A percentile compares a stretch with the other conserved stretches of the same genome.
phyloP scores from a whole-genome alignment of 1,140 invertebrate genomes.

The Medauroidea extradentata region DNA sequence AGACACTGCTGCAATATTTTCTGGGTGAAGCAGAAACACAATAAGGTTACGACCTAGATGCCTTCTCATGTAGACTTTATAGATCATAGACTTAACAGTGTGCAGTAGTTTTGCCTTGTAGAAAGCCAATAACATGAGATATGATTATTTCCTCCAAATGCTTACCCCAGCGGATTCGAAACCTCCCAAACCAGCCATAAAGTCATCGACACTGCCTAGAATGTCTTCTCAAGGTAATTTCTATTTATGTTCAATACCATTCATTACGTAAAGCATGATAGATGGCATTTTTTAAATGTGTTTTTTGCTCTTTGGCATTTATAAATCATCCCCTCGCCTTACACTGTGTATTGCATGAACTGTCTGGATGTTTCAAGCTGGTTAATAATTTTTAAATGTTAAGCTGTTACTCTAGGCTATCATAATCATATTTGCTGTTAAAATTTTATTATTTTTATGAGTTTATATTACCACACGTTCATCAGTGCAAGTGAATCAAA shows the following conservation, averaged over 20 bases:
- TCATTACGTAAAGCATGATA: neutral
- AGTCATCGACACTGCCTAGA: conserved; percentile 87
- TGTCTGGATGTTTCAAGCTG: neutral
- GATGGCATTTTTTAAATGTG: conserved; percentile 2
- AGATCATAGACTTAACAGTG: no score
- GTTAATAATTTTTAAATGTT: neutral
- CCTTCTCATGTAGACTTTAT: no score
- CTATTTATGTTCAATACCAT: conserved; percentile 7
- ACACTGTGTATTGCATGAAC: no score
- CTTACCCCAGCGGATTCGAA: conserved; percentile 76
- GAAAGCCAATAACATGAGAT: no score
- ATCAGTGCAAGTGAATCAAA: no score
- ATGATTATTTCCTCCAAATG: conserved; percentile 31
- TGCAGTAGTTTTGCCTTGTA: no score
- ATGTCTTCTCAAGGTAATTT: conserved; percentile 86
- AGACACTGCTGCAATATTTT: no score
- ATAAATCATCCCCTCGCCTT: no score
- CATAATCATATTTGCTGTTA: neutral
- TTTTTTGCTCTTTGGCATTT: no score
- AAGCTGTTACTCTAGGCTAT: neutral
- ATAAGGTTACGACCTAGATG: no score
- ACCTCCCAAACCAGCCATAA: conserved; percentile 90
- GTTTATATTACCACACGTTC: neutral
- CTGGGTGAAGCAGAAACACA: no score
- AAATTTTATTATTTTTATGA: neutral